These are phyloP conservation scores for Beris chalybata DNA, from an alignment of 2,888 invertebrate genomes.

Conservation along the genomic window DNA sequence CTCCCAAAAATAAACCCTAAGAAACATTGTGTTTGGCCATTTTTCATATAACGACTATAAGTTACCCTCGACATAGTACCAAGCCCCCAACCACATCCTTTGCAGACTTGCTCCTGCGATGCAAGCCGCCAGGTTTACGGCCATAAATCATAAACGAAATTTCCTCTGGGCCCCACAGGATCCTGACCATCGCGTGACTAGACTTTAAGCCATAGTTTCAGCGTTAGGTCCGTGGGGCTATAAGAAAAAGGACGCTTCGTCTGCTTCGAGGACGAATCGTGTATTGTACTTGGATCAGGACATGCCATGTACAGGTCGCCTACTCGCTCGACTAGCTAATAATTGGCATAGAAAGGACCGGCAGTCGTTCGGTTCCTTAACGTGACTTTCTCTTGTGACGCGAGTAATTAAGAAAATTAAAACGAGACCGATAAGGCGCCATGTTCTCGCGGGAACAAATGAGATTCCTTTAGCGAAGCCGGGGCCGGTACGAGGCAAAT, in stretches of 20 bases:
- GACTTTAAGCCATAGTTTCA: constrained; percentile 16
- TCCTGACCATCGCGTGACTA: constrained; percentile 33
- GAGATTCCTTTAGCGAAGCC: constrained; percentile 31
- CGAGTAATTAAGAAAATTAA: constrained; percentile 38
- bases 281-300: constrained; percentile 15
- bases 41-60: no score
- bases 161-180: constrained; percentile 32
- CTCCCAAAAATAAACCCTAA: no score
- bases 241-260: constrained; percentile 10
- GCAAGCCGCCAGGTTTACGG: background rate
- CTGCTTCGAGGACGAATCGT: constrained; percentile 11
- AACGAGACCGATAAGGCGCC: constrained; percentile 35
- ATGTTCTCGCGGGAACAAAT: constrained; percentile 34
- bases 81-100: no score
- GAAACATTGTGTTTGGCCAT: no score
- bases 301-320: constrained; percentile 4
- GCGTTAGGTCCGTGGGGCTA: background rate
- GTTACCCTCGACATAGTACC: no score
- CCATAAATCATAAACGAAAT: constrained; percentile 35
- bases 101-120: no score
- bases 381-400: constrained; percentile 36
- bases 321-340: background rate
- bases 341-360: background rate
- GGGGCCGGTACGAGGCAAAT: background rate
- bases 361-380: constrained; percentile 15